A percentile compares a stretch with the other conserved stretches of the same genome.
Evolutionary conservation across 2,888 invertebrate species (phyloP).

Genomic region (Diogma glabrata): DNA sequence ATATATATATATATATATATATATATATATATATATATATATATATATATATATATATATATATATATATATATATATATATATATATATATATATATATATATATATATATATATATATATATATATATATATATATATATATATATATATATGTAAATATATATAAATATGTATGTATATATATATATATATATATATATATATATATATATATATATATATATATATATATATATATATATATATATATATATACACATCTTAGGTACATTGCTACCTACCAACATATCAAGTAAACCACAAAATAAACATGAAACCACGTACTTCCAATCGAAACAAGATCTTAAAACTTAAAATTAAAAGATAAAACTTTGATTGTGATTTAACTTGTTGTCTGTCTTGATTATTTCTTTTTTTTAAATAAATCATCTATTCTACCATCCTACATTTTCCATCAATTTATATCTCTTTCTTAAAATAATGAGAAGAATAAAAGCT

Average conservation of each 20-base stretch:
- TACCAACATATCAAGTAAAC: no score
- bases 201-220: slow-evolving; percentile 3
- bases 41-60: background rate
- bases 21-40: background rate
- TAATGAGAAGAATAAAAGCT: no score
- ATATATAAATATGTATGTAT: background rate
- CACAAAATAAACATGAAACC: no score
- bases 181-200: slow-evolving; percentile 1
- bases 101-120: slow-evolving; percentile 1
- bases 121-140: slow-evolving; percentile 3
- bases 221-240: slow-evolving; percentile 3
- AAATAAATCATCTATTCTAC: no score
- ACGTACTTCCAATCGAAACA: no score
- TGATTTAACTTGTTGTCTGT: no score
- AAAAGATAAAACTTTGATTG: no score
- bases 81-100: slow-evolving; percentile 1
- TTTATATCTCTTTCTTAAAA: no score
- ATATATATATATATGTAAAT: background rate
- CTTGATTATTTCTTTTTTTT: no score
- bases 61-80: slow-evolving; percentile 3
- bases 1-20: background rate
- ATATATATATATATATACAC: background rate
- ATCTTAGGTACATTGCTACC: no score
- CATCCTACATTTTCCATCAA: no score
- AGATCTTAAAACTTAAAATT: no score